Conservation (phyloP, 2,888 invertebrate genomes). For the Rhaphigaster nebulosa region DNA sequence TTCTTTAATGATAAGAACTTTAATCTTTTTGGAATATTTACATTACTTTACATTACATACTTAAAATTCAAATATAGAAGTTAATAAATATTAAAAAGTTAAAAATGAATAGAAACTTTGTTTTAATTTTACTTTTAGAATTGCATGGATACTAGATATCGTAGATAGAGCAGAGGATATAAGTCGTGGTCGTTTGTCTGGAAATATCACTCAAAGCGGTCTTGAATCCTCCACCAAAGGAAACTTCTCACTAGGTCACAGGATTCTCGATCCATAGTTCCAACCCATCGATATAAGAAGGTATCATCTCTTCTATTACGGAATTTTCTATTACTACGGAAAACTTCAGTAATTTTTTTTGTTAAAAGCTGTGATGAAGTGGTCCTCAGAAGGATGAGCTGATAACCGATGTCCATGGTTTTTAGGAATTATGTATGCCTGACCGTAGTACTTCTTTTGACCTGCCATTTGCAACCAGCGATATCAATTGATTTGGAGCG, state of each 20-base stretch:
- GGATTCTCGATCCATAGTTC: neutral
- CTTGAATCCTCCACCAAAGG: neutral
- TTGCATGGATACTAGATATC: neutral
- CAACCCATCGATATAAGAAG: neutral
- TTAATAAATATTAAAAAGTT: neutral
- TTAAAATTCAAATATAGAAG: too few relatives aligned
- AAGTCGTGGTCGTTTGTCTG: neutral
- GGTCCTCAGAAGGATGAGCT: too few relatives aligned
- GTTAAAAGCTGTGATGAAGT: neutral
- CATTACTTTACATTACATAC: too few relatives aligned
- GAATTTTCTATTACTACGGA: neutral
- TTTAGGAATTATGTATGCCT: too few relatives aligned
- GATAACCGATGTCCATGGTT: too few relatives aligned
- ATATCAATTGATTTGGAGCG: too few relatives aligned
- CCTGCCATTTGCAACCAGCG: too few relatives aligned
- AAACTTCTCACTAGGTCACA: neutral
- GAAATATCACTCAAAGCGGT: constrained; percentile 17
- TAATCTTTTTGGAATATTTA: neutral
- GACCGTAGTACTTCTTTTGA: too few relatives aligned
- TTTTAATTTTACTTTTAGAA: neutral
- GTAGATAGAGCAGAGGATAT: neutral
- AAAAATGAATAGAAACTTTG: neutral
- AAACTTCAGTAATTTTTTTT: neutral
- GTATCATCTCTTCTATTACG: neutral
- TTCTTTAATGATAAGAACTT: neutral